These are phyloP conservation scores for Phainopepla nitens DNA, from an alignment of 2,113 vertebrate species.

Conservation along the genomic window DNA sequence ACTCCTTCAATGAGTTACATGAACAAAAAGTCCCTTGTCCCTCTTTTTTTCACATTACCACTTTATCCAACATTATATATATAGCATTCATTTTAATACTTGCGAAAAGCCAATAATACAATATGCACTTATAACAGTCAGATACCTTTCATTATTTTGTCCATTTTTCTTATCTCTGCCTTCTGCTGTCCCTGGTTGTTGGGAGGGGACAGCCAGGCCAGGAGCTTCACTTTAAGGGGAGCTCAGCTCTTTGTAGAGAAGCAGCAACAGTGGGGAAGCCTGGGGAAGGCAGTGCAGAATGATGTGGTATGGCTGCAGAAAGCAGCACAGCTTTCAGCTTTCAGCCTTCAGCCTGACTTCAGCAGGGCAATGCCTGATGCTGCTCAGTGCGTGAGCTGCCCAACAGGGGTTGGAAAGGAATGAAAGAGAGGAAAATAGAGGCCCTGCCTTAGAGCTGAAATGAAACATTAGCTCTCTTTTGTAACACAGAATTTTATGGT, in stretches of 20 bases:
- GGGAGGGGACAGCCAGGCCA: rapidly evolving
- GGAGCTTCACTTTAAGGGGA: background rate
- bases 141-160: background rate
- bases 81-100: too few relatives aligned
- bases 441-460: background rate
- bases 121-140: too few relatives aligned
- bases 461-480: background rate
- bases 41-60: too few relatives aligned
- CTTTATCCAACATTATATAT: too few relatives aligned
- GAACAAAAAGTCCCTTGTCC: too few relatives aligned
- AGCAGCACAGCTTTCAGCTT: background rate
- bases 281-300: background rate
- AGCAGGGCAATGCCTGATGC: background rate
- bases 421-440: background rate
- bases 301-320: background rate
- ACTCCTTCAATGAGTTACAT: too few relatives aligned
- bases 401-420: background rate
- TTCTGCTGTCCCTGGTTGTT: background rate
- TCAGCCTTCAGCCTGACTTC: background rate
- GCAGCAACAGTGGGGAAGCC: background rate
- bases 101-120: too few relatives aligned
- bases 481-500: background rate
- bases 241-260: background rate
- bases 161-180: background rate
- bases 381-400: background rate